phyloP scores from a whole-genome alignment of 37 sponge, comb jelly and placozoan species.

The Petrosia ficiformis region DNA sequence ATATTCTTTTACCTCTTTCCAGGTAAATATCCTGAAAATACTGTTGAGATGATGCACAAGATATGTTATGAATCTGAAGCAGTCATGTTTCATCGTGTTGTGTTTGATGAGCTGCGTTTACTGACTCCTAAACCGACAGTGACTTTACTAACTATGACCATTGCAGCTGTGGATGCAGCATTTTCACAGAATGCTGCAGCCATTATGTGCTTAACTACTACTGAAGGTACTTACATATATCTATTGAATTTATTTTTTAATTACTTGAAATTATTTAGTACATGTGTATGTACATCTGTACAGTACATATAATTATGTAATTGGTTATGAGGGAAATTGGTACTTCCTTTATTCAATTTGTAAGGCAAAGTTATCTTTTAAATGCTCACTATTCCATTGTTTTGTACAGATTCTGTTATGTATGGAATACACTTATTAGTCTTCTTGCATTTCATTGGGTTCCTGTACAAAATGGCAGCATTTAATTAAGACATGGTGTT shows the following conservation, averaged over 20 bases:
- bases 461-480: too few species aligned
- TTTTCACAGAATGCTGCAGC: conserved; percentile 86
- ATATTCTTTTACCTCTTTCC: conserved; percentile 1
- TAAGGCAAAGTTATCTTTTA: too few species aligned
- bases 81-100: conserved; percentile 83
- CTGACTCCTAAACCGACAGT: conserved; percentile 60
- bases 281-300: too few species aligned
- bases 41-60: conserved; percentile 84
- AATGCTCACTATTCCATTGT: too few species aligned
- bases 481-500: too few species aligned
- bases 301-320: too few species aligned
- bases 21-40: conserved; percentile 81
- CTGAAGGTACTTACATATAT: conserved; percentile 78
- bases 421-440: too few species aligned
- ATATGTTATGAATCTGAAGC: conserved; percentile 92
- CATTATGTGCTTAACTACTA: conserved; percentile 94
- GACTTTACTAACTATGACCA: conserved; percentile 71
- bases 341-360: too few species aligned
- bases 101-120: conserved; percentile 74
- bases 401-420: too few species aligned
- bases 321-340: too few species aligned
- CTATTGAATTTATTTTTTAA: background rate
- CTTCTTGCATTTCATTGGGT: too few species aligned
- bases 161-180: conserved; percentile 94
- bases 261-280: background rate